Evolutionary conservation across 35 echinoderm and acorn worm species (phyloP).

Genomic region (Apostichopus parvimensis): DNA sequence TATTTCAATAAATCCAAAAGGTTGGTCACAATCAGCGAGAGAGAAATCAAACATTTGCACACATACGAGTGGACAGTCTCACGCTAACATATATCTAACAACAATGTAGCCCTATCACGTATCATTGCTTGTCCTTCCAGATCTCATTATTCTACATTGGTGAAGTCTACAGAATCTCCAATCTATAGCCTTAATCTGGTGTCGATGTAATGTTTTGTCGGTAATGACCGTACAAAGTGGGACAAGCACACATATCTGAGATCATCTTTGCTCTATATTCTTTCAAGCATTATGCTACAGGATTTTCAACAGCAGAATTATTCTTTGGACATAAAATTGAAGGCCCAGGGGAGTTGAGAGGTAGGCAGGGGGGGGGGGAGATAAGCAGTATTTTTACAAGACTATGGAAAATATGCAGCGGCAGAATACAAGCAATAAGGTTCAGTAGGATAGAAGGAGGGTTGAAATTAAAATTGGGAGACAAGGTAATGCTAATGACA

Average conservation of each 20-base stretch:
- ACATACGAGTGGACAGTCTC: too few species aligned
- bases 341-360: constrained; percentile 1
- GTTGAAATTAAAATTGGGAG: constrained; percentile 9
- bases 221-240: background rate
- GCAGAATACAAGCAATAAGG: background rate
- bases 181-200: background rate
- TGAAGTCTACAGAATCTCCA: too few species aligned
- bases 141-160: too few species aligned
- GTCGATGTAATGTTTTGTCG: background rate
- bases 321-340: background rate
- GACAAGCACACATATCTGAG: constrained; percentile 6
- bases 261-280: constrained; percentile 6
- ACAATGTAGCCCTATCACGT: too few species aligned
- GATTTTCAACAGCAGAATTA: constrained; percentile 6
- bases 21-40: too few species aligned
- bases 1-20: too few species aligned
- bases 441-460: background rate
- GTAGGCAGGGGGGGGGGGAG: background rate
- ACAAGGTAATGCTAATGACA: background rate
- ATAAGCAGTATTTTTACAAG: background rate
- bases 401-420: background rate
- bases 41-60: too few species aligned
- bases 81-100: too few species aligned
- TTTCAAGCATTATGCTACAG: constrained; percentile 32
- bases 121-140: too few species aligned